phyloP scores from a whole-genome alignment of 2,113 vertebrate genomes.

The Anarhynchus alexandrinus region DNA sequence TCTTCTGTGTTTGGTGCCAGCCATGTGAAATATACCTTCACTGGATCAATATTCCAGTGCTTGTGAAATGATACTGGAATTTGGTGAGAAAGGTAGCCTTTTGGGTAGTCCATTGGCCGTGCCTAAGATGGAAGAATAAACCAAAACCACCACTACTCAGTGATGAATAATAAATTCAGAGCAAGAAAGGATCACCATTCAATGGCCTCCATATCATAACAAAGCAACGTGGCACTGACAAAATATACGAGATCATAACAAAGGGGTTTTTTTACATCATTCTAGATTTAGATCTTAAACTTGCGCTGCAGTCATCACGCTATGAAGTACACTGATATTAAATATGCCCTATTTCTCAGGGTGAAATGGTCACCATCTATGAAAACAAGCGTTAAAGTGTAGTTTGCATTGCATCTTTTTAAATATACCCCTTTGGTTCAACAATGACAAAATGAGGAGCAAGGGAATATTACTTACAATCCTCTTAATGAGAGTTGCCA shows the following conservation, averaged over 20 bases:
- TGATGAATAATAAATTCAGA: neutral
- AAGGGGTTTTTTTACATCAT: neutral
- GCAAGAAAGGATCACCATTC: neutral
- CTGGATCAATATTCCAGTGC: slow-evolving; percentile 95
- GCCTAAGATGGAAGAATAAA: slow-evolving; percentile 77
- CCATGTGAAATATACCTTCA: slow-evolving; percentile 90
- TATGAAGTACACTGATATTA: neutral
- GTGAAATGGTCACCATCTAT: neutral
- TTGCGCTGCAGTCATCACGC: rapidly evolving
- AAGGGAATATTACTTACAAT: too few species aligned
- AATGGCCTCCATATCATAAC: neutral
- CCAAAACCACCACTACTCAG: neutral
- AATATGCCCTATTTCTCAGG: neutral
- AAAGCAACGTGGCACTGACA: neutral
- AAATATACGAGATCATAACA: neutral
- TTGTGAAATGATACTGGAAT: slow-evolving; percentile 97
- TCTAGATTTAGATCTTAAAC: neutral
- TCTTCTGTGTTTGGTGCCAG: slow-evolving; percentile 76
- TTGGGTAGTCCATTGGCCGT: slow-evolving; percentile 90
- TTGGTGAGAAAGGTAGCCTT: slow-evolving; percentile 90
- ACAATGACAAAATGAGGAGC: neutral
- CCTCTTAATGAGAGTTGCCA: neutral
- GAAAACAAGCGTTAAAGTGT: neutral
- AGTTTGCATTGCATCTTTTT: neutral
- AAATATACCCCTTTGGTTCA: neutral